Base-by-base conservation (phyloP, 1,140 invertebrate genomes). In the Drosophila micromelanica region DNA sequence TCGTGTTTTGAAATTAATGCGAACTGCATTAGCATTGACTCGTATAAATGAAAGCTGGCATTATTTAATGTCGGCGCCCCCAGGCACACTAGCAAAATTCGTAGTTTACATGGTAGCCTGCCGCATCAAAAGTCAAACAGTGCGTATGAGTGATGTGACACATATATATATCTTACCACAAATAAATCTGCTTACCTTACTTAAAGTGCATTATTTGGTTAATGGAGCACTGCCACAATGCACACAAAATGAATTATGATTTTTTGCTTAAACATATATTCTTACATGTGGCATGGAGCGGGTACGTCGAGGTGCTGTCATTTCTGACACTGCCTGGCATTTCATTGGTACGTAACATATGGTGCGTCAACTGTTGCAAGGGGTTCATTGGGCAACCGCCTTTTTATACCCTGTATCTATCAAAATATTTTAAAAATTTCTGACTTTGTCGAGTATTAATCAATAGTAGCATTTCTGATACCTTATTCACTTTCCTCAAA, bases 1-100 rank as follows among this genome's bases (percentile, higher is more conserved):
- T 70, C 76, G 75, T 76, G 69, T 64, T 54, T 45, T 6, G 63
- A 61, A 68, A 86, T 82, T 78, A 89, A 89, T 86, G 76, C 64
- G 61, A 73, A 82, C 81, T 86, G 82, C 82, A 86, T 86, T 81
- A 87, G 82, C 82, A 76, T 87, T 82, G 73, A 63, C 55, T 46
- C 49, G 55, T 62, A 74, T 77, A 73, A 64, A 79, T 82, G 59
- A 68, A 77, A 40, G 48, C 46, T 46, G 51, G 51, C 73, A 45
- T 43, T 61, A 64, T 23, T 76, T 55, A 80, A 76, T 62, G 65
- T 61, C 64, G 55, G 40, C 13, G 40, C 13, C 57, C 43, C 38
- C 23, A 32, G 5, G 17, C 35, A 8, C 13, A 51, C 38, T 48
- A 37, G 9, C 23, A 43, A 48, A 27, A n/a, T 48, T 27, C n/a